Evolutionary conservation across 92 coral and sea anemone genomes (phyloP), one percentile per base, ranked within the genome.

Genomic region (Zoanthus sociatus): DNA sequence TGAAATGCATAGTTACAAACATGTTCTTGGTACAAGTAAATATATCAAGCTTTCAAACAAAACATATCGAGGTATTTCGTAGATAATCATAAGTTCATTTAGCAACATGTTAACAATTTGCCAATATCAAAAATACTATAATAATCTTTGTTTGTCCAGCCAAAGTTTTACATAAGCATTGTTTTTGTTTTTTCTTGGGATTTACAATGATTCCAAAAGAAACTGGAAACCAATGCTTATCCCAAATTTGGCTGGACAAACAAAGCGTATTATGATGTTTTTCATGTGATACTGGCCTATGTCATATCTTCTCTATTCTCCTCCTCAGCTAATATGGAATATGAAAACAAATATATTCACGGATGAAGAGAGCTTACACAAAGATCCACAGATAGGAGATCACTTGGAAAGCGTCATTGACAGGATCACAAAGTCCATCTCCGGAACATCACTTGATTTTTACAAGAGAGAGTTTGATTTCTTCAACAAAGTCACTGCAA

Each of bases 271-370:
- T 55, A 55, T 55, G 15, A 55, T 61, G 69, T n/a, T 6, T 1
- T 0, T 6, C 0, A 6, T 68, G 44, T 30, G 5, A 18, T 68
- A 4, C 5, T 26, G 26, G 37, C 73, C 55, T 32, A 26, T 5
- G 18, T 21, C 71, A n/a, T 32, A 66, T 69, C 45, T 32, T 32
- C 2, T 69, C 46, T 7, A 7, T 45, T 63, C 83, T 6, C 15
- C 1, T 74, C 71, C 84, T 9, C 86, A 97, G 99, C 91, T 97
- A 30, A 93, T 97, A 78, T 97, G 99, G 99, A 97, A 97, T 87
- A 97, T 97, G 99, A 95, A 97, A 89, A 97, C 99, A 14, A 97
- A 97, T 87, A 93, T 97, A 48, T 97, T 87, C 84, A 92, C 95
- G 20, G 99, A 97, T 79, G 99, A 97, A 63, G 99, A 97, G 67